phyloP scores from a whole-genome alignment of 2,888 invertebrate genomes.

The Drosophila fungiperda region DNA sequence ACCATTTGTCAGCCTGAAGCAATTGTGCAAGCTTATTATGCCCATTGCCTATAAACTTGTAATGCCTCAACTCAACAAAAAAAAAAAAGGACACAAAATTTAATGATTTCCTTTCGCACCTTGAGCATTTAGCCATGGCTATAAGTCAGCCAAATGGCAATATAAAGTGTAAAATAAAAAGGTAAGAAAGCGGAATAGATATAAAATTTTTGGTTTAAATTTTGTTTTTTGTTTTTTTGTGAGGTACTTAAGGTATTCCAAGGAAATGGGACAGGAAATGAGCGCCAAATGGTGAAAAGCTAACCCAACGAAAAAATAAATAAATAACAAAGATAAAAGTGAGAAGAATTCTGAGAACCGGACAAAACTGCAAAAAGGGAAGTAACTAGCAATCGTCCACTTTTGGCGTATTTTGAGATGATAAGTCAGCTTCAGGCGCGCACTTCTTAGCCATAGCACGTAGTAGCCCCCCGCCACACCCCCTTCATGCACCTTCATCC shows the following conservation, averaged over 20 bases:
- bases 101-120: slow-evolving; percentile 8
- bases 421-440: slow-evolving; percentile 35
- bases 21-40: not conserved
- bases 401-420: slow-evolving; percentile 11
- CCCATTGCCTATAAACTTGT: not conserved
- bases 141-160: slow-evolving; percentile 29
- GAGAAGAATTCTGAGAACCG: slow-evolving; percentile 10
- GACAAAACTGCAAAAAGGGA: slow-evolving; percentile 2
- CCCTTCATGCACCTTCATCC: not conserved
- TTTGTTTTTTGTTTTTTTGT: not conserved
- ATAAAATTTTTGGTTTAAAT: slow-evolving; percentile 8
- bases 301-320: slow-evolving; percentile 13
- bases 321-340: slow-evolving; percentile 32
- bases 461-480: not conserved
- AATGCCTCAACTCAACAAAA: not conserved
- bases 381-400: slow-evolving; percentile 45
- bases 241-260: slow-evolving; percentile 16
- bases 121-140: slow-evolving; percentile 5
- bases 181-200: slow-evolving; percentile 23
- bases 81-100: not conserved
- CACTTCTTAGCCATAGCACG: slow-evolving; percentile 44
- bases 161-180: slow-evolving; percentile 22
- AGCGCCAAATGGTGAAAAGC: slow-evolving; percentile 4
- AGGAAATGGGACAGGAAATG: slow-evolving; percentile 56
- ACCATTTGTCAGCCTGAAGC: not conserved